Base-by-base conservation (phyloP, 2,888 invertebrate species). In the Latrodectus elegans region DNA sequence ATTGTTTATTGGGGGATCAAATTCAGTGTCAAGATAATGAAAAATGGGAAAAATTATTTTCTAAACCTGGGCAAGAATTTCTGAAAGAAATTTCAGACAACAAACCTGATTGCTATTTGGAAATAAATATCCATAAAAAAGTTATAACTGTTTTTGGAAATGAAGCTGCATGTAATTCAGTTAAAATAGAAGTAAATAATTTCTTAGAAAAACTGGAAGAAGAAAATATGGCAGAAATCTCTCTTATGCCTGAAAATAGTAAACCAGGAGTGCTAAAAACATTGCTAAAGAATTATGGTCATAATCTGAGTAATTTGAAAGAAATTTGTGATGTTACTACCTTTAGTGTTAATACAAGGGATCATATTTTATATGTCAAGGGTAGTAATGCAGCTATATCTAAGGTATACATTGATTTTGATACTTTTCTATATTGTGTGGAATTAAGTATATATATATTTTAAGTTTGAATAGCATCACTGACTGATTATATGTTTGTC, bases 131-230 rank as follows among this genome's bases (percentile, higher is more conserved):
- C 8, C 52, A 75, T n/a, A 82, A 53, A 15, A 88, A 88, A 55
- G 67, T 51, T 51, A 15, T 88, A 52, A 71, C 85, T 14, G 65
- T 88, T 17, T 88, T 84, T 85, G 88, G 88, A 53, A 65, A 77
- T 85, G 70, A n/a, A 53, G 49, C 73, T 11, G 38, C 55, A 68
- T 74, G 73, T 53, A 85, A 73, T 76, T 17, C 8, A 10, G 17
- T 78, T 10, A 85, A 82, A 38, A 22, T 77, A 9, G 65, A 73
- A 49, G 74, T 88, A 9, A 65, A 81, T 73, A 49, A 70, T 11
- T 85, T 65, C 64, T 64, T 88, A n/a, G 17, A 64, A 67, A 9
- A 70, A 49, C 49, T 82, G 4, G 73, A 78, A 53, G 64, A 75
- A 49, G 65, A 88, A 11, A 26, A 72, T 52, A 64, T 76, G 1